phyloP scores from a whole-genome alignment of 2,888 invertebrate species.

The Phytoseiulus persimilis region DNA sequence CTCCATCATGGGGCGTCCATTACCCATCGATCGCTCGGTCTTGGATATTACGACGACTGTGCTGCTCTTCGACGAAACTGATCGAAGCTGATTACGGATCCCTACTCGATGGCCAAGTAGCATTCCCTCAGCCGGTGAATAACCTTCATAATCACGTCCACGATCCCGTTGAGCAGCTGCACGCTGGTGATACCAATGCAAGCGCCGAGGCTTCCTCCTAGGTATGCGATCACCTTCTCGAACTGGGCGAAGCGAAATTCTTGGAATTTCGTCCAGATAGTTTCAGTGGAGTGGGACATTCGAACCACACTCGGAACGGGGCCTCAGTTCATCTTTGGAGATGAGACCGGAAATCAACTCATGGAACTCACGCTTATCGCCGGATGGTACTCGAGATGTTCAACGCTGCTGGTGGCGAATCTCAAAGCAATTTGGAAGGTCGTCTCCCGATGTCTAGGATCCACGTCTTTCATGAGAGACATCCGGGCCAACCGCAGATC shows the following conservation, averaged over 20 bases:
- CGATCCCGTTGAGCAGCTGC: background rate
- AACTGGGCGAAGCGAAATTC: background rate
- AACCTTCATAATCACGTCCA: background rate
- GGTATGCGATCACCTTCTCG: constrained; percentile 17
- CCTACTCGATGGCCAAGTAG: background rate
- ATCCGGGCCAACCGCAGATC: constrained; percentile 25
- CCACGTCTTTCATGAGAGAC: background rate
- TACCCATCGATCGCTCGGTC: no score
- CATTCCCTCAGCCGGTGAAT: background rate
- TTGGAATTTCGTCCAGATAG: no score
- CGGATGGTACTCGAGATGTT: constrained; percentile 23
- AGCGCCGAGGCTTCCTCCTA: constrained; percentile 22
- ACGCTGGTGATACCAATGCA: constrained; percentile 23
- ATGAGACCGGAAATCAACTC: no score
- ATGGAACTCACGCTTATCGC: background rate
- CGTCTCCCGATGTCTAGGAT: background rate
- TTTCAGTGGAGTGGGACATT: no score
- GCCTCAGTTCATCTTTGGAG: no score
- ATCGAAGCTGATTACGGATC: no score
- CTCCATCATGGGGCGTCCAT: no score
- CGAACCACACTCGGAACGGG: no score
- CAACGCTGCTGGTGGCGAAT: constrained; percentile 27
- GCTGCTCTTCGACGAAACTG: no score
- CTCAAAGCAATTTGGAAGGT: background rate
- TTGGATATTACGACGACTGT: no score